Conservation (phyloP, 2,797 vertebrate species). For the Lithobates pipiens region DNA sequence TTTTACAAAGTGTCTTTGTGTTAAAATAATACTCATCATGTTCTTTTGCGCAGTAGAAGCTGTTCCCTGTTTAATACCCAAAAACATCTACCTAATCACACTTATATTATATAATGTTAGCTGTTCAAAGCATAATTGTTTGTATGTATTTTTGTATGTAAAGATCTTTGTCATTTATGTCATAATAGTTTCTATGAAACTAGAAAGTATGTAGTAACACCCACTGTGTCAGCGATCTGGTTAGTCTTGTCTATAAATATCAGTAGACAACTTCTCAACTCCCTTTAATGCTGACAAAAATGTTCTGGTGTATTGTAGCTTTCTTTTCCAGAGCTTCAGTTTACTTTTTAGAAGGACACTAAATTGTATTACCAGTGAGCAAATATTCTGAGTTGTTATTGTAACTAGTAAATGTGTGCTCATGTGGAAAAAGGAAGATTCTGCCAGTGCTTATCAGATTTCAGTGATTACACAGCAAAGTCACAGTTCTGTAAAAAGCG, state of each 20-base stretch:
- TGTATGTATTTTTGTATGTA: neutral
- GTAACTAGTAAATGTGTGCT: too few species aligned
- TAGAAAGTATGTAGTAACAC: conserved; percentile 55
- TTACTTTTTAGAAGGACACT: too few species aligned
- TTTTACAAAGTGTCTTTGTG: too few species aligned
- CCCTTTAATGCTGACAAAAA: conserved; percentile 14
- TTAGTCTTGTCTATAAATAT: conserved; percentile 54
- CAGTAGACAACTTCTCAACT: conserved; percentile 30
- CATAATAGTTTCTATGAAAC: conserved; percentile 61
- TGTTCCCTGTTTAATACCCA: neutral
- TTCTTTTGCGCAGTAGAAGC: neutral
- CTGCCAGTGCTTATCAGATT: too few species aligned
- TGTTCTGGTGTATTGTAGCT: neutral
- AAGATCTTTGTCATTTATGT: conserved; percentile 27
- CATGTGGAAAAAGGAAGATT: too few species aligned
- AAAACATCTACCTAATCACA: neutral
- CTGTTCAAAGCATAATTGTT: neutral
- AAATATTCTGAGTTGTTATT: too few species aligned
- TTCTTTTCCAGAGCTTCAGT: conserved; percentile 1
- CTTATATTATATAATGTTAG: conserved; percentile 16
- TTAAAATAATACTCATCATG: too few species aligned
- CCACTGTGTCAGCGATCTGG: conserved; percentile 57
- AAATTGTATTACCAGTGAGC: too few species aligned
- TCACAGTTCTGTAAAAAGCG: too few species aligned
- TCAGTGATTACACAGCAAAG: too few species aligned